Percentiles rank a stretch among this genome's conserved stretches.
Evolutionary conservation across 2,888 invertebrate genomes (phyloP).

Genomic region (Spisula solida): DNA sequence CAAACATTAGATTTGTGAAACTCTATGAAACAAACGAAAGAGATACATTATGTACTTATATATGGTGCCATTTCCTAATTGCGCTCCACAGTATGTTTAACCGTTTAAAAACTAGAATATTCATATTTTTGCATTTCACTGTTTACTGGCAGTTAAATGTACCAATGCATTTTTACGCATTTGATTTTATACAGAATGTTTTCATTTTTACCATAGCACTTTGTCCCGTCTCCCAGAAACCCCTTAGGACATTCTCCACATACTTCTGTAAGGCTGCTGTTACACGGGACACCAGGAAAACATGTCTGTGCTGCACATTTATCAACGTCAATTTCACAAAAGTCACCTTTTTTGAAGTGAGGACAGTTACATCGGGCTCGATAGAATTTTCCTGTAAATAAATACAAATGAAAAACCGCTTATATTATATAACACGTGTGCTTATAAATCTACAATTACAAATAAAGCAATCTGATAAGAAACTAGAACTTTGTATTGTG

Average conservation of each 20-base stretch:
- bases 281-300: constrained; percentile 28
- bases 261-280: neutral
- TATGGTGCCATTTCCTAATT: too few species aligned
- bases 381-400: constrained; percentile 39
- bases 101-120: too few species aligned
- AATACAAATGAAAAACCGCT: neutral
- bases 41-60: too few species aligned
- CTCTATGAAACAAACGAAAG: too few species aligned
- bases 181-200: neutral
- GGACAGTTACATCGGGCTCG: constrained; percentile 52
- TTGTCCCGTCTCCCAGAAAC: constrained; percentile 37
- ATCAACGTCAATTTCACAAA: constrained; percentile 40
- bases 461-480: too few species aligned
- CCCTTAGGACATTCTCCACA: constrained; percentile 49
- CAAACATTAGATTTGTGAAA: too few species aligned
- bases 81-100: too few species aligned
- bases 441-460: too few species aligned
- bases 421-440: too few species aligned
- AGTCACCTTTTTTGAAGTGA: neutral
- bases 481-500: too few species aligned
- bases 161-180: neutral
- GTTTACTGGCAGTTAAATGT: neutral
- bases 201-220: constrained; percentile 46
- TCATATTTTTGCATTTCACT: too few species aligned
- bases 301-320: constrained; percentile 36